Base-by-base conservation (phyloP, 2,797 vertebrate species). In the Scolopax bukidnonensis region DNA sequence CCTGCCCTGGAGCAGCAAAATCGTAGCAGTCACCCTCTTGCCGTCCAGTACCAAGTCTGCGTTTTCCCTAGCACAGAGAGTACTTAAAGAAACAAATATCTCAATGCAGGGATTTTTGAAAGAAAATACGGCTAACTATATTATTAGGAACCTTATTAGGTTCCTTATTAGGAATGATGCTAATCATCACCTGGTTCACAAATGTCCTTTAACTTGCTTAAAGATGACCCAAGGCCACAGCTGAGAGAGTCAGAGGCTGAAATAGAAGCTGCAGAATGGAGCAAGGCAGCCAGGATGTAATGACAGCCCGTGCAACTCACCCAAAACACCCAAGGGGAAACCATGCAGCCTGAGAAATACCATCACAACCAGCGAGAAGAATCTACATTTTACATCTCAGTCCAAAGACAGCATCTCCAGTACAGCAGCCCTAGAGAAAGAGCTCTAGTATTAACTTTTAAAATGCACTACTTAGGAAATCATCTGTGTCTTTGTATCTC, bases 21-120 rank as follows among this genome's bases (percentile, higher is more conserved):
- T 16, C 0, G 0, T 53, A 87, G 18, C 0, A 0, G 17, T 45
- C 4, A 4, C 51, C 32, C 36, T 65, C 36, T 41, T 5, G 9
- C 47, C 54, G 10, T 32, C 43, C 67, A 21, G 38, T 59, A 88
- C 30, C 57, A 76, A 75, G 16, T 20, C 25, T 57, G 20, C 12
- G 19, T 79, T 84, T 48, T 92, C 73, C 60, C 48, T 47, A 33
- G 50, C 36, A 71, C 2, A 4, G 30, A 56, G 40, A 61, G 59
- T 38, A 8, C 7, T 69, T 84, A 63, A 83, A 80, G 30, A 64
- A 76, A 70, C 4, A 53, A 18, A 2, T 43, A 53, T 7, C 9
- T 28, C 57, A 87, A 3, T 68, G 18, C 16, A 68, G 38, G 16
- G 14, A 32, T 74, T 82, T 80, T 90, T 16, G 16, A 57, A 70